Base-by-base conservation (phyloP, 2,888 invertebrate species). In the Danaus chrysippus region DNA sequence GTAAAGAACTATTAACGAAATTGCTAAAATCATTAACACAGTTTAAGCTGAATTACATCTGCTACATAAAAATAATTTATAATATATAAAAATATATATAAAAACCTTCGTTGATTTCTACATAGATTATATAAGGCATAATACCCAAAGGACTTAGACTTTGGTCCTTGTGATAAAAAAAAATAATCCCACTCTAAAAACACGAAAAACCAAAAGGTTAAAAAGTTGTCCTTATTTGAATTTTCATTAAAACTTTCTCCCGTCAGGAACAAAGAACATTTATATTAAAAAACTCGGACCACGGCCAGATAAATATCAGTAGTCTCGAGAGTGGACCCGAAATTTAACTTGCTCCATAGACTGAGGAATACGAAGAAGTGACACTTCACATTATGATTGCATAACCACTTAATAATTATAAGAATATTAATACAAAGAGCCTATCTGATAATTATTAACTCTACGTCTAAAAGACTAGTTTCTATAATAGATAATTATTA, bases 241-340 rank as follows among this genome's bases (percentile, higher is more conserved):
- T 87, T 87, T 87, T 87, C 87, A 87, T 87, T 87, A 86, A 86
- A 87, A 87, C 83, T 86, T 86, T 87, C 79, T 80, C 82, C 85
- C 84, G 86, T 89, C 90, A 89, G 81, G 87, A 88, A 90, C 91
- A 91, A 91, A 91, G 91, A 91, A 91, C 90, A 89, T 90, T 91
- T 90, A 91, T 91, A 91, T 91, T 91, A 91, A 91, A 91, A 91
- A 91, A 91, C 84, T 91, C 89, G 79, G 80, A 80, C 84, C 83
- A 77, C 83, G 85, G 87, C 86, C 88, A 88, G 90, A 90, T 91
- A 89, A 88, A 88, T 91, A 91, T 91, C 90, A 87, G 86, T 87
- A 87, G 89, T 88, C 89, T 86, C 87, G 87, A 86, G 87, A 86
- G 87, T 84, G 83, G 78, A 76, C 83, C 86, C 83, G 81, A 86